A percentile compares a stretch with the other conserved stretches of the same genome.
phyloP scores from a whole-genome alignment of 2,797 vertebrate species.

The Anguilla pacifica region DNA sequence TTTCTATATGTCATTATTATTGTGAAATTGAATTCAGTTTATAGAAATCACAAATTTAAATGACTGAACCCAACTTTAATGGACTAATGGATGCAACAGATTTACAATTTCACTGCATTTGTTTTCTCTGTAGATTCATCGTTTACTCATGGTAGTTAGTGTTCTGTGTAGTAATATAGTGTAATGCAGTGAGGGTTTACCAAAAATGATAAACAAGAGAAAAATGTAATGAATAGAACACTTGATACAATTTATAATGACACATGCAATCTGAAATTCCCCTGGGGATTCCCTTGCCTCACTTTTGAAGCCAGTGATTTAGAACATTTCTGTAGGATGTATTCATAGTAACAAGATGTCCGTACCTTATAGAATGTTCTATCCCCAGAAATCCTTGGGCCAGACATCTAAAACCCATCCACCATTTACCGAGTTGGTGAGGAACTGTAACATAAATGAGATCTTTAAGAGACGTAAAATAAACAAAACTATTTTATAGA shows the following conservation, averaged over 20 bases:
- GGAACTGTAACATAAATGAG: not conserved
- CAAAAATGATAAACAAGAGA: not conserved
- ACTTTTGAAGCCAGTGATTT: not conserved
- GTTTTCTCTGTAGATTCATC: not conserved
- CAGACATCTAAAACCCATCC: not conserved
- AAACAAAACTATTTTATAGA: slow-evolving; percentile 5
- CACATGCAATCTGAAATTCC: not conserved
- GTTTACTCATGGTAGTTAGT: not conserved
- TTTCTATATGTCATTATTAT: not conserved
- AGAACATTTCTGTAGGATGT: not conserved
- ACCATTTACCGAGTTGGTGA: not conserved
- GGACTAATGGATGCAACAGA: not conserved
- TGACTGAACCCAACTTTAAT: not conserved
- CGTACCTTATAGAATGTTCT: not conserved
- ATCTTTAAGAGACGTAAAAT: not conserved
- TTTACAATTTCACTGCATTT: not conserved
- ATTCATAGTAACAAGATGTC: not conserved
- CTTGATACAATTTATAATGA: not conserved
- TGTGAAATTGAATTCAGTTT: not conserved
- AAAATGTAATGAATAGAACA: not conserved
- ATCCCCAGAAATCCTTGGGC: not conserved
- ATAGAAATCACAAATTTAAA: not conserved
- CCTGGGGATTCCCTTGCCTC: not conserved
- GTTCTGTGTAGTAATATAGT: not conserved
- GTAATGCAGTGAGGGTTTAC: not conserved